Evolutionary conservation across 2,888 invertebrate genomes (phyloP), one percentile per base, ranked within the genome.

Genomic region (Pyrocoelia pectoralis): DNA sequence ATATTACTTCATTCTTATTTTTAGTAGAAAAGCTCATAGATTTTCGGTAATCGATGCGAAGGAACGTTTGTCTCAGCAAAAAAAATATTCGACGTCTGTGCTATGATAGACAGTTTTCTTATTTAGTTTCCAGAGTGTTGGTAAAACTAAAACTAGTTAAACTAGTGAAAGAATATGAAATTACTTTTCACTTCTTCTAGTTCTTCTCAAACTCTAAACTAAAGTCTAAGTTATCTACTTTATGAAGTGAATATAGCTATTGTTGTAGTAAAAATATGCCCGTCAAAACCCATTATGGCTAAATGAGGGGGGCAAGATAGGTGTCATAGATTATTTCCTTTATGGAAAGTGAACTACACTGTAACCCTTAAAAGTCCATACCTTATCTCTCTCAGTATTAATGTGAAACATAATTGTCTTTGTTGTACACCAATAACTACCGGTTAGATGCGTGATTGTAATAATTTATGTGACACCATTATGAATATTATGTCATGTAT

Each of bases 241-340:
- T 24, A 33, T 33, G 8, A 33, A 33, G 33, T 33, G 33, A 33
- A n/a, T n/a, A 10, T 33, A 33, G 33, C 33, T 33, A 33, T 33
- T 33, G 33, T n/a, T n/a, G n/a, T 8, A 33, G 10, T 8, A 33
- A 33, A 33, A 33, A 33, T 33, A 8, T 33, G 33, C 33, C n/a
- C 33, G 33, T 33, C 33, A 33, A 33, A 33, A 33, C 2, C 10
- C 33, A 33, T 33, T 33, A 33, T 33, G 33, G 33, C 8, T 33
- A 33, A 33, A 33, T 33, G 33, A 33, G n/a, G n/a, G 33, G 33
- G 33, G 33, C 33, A 33, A 33, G 33, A 33, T 33, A 33, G 33
- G 33, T 33, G 33, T n/a, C 33, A 33, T 33, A 33, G 8, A 33
- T 33, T 33, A 33, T 33, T 33, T 33, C 33, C 33, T 33, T 33